phyloP scores from a whole-genome alignment of 2,797 vertebrate species.

The Sebastes aleutianus region DNA sequence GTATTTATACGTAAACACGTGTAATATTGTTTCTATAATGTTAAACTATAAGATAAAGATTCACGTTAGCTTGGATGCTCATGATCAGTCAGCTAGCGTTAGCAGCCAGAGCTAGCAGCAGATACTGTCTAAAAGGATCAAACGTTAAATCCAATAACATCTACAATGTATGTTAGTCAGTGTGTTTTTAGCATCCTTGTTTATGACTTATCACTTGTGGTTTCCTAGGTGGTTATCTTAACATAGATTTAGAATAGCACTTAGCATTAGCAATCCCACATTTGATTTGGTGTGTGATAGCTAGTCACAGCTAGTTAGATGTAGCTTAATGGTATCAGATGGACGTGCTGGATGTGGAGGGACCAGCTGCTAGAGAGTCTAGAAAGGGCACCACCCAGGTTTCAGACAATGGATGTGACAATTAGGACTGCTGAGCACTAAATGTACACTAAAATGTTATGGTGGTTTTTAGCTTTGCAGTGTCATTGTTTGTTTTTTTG shows the following conservation, averaged over 20 bases:
- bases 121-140: neutral
- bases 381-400: slow-evolving; percentile 31
- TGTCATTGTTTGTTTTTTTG: slow-evolving; percentile 6
- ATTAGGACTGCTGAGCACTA: neutral
- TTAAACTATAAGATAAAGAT: neutral
- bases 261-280: slow-evolving; percentile 40
- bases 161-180: neutral
- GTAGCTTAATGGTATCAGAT: slow-evolving; percentile 18
- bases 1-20: neutral
- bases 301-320: slow-evolving; percentile 41
- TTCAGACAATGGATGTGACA: slow-evolving; percentile 27
- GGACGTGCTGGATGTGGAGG: slow-evolving; percentile 11
- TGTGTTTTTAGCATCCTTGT: neutral
- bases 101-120: slow-evolving; percentile 45
- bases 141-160: slow-evolving; percentile 1
- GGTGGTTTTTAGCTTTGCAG: slow-evolving; percentile 15
- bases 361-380: slow-evolving; percentile 19
- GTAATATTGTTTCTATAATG: neutral
- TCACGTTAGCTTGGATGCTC: slow-evolving; percentile 37
- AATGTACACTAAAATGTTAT: neutral
- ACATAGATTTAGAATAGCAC: neutral
- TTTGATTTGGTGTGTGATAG: slow-evolving; percentile 26
- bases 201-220: neutral
- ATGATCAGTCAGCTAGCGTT: slow-evolving; percentile 33
- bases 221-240: neutral